These are phyloP conservation scores for Cantharis lateralis DNA, from an alignment of 2,888 invertebrate species.

Conservation along the genomic window DNA sequence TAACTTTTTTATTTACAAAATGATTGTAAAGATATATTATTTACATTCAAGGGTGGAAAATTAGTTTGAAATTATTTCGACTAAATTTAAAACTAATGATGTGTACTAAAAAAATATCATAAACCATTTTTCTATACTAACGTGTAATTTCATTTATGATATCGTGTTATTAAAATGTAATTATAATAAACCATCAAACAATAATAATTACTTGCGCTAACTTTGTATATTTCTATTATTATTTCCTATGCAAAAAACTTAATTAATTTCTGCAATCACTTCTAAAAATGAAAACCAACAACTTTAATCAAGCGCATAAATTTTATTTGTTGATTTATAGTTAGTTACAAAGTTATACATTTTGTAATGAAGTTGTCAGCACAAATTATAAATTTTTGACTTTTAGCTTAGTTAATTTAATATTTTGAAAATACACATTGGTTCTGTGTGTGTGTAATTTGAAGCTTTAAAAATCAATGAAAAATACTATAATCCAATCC, in stretches of 20 bases:
- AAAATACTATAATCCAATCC: background rate
- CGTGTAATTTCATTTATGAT: too few species aligned
- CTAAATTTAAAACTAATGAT: too few species aligned
- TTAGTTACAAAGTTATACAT: background rate
- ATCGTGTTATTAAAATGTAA: background rate
- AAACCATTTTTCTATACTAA: too few species aligned
- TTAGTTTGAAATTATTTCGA: background rate
- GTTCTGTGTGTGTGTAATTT: background rate
- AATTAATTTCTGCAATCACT: background rate
- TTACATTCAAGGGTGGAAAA: background rate
- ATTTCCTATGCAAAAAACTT: background rate
- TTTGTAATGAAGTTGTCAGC: background rate
- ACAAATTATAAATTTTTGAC: background rate
- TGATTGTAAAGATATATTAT: too few species aligned
- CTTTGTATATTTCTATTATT: background rate
- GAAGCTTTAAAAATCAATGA: background rate
- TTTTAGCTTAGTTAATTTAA: background rate
- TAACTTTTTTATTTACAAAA: background rate
- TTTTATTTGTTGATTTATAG: background rate
- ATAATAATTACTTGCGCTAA: background rate
- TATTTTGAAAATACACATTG: background rate
- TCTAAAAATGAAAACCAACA: background rate
- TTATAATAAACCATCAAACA: background rate
- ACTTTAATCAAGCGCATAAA: background rate
- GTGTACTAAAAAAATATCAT: too few species aligned